Base-by-base conservation (phyloP, 2,113 vertebrate genomes). In the Catagonus wagneri region DNA sequence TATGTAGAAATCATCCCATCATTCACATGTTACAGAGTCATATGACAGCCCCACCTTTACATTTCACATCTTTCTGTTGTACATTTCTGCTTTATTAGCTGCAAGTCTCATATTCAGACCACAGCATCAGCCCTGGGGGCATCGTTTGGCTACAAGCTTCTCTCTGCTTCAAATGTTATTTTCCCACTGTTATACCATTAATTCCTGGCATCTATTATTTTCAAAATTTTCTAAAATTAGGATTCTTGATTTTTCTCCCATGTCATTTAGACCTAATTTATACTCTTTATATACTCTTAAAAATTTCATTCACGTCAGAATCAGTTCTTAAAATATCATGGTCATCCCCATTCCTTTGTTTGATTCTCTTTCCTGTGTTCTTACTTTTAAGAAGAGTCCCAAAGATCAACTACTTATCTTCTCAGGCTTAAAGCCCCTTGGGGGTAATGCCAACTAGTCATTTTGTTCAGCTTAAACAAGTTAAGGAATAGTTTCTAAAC, bases 31-130 rank as follows among this genome's bases (percentile, higher is more conserved):
- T 32, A 50, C 2, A 69, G 39, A 95, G 14, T 14, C 39, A 78
- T 52, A 34, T 63, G 39, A 85, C 23, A 92, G 8, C 13, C 56
- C 54, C n/a, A 27, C 29, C 75, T 84, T 63, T 15, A 83, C 39
- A 75, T 88, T 74, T 75, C 34, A 54, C 5, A 17, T 88, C 20
- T 96, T 13, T 96, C 23, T 88, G 9, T 44, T 88, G 61, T 39
- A 56, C 22, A 58, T 78, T 84, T 95, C 25, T 75, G 52, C 13
- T 92, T 92, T 90, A 65, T 90, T 90, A 92, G 10, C 66, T 90
- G 81, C 36, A 60, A 76, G 74, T 29, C 23, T 90, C 23, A 32
- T 74, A 90, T 61, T 80, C 36, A 66, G 32, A 65, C 15, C 54
- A 65, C 52, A 80, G 90, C 90, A 44, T 68, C 76, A 80, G 7